phyloP scores from a whole-genome alignment of 2,113 vertebrate genomes.

The Leuciscus idus region DNA sequence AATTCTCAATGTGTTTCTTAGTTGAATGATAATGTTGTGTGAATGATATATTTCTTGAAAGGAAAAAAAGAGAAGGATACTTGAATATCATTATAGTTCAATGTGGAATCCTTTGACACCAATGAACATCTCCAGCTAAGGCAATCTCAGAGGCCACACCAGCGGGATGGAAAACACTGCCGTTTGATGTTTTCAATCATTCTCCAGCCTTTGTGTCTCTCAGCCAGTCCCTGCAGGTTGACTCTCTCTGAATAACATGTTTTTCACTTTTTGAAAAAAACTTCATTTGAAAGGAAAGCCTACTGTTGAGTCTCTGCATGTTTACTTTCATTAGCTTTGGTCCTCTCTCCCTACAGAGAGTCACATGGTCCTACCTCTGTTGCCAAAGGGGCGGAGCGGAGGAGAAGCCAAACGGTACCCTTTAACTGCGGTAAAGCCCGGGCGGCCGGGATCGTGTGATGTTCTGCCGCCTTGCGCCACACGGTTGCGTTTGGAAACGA shows the following conservation, averaged over 20 bases:
- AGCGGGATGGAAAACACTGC: conserved; percentile 66
- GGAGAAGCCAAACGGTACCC: conserved; percentile 67
- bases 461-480: conserved; percentile 28
- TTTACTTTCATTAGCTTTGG: conserved; percentile 78
- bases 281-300: conserved; percentile 76
- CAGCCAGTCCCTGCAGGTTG: conserved; percentile 76
- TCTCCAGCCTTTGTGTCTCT: conserved; percentile 78
- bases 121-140: conserved; percentile 77
- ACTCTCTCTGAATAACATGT: conserved; percentile 72
- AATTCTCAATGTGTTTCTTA: conserved; percentile 79
- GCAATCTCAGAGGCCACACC: conserved; percentile 70
- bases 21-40: conserved; percentile 78
- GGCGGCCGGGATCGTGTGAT: conserved; percentile 33
- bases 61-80: conserved; percentile 68
- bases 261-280: conserved; percentile 77
- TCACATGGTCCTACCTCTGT: conserved; percentile 69
- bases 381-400: conserved; percentile 70
- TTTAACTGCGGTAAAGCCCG: conserved; percentile 50
- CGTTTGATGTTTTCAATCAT: conserved; percentile 85
- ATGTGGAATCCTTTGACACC: conserved; percentile 67
- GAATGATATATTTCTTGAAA: conserved; percentile 78
- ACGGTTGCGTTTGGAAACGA: conserved; percentile 29
- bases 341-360: conserved; percentile 64
- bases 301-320: conserved; percentile 75
- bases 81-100: conserved; percentile 69